These are phyloP conservation scores for Eupithecia insigniata DNA, from an alignment of 2,888 invertebrate species.

Conservation along the genomic window DNA sequence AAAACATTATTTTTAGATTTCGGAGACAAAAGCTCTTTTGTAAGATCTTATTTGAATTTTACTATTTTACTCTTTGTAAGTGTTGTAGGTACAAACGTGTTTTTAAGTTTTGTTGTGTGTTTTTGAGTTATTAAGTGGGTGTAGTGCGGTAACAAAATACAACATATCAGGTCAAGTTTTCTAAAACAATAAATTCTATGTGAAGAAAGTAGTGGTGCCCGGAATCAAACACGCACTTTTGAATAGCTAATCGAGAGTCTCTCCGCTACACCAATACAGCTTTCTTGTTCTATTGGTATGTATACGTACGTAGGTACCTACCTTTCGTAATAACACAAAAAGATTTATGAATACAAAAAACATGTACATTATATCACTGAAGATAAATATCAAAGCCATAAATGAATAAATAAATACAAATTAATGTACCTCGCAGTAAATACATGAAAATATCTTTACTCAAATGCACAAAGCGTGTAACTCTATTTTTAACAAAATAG, in stretches of 20 bases:
- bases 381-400: conserved; percentile 23
- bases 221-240: background rate
- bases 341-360: conserved; percentile 8
- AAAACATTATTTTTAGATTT: background rate
- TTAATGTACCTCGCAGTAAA: conserved; percentile 26
- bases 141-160: background rate
- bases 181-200: background rate
- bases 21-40: background rate
- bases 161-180: background rate
- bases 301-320: background rate
- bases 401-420: conserved; percentile 44
- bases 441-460: conserved; percentile 24
- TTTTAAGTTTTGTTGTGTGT: background rate
- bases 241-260: background rate
- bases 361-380: background rate
- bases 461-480: conserved; percentile 20
- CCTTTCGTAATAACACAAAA: background rate
- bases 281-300: background rate
- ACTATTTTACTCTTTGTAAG: background rate
- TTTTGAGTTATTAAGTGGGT: background rate
- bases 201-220: background rate
- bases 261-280: background rate
- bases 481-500: conserved; percentile 22
- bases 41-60: background rate
- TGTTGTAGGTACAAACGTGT: background rate